A percentile compares a stretch with the other conserved stretches of the same genome.
These are phyloP conservation scores for Ypsolopha scabrella DNA, from an alignment of 2,888 invertebrate genomes.

Conservation along the genomic window DNA sequence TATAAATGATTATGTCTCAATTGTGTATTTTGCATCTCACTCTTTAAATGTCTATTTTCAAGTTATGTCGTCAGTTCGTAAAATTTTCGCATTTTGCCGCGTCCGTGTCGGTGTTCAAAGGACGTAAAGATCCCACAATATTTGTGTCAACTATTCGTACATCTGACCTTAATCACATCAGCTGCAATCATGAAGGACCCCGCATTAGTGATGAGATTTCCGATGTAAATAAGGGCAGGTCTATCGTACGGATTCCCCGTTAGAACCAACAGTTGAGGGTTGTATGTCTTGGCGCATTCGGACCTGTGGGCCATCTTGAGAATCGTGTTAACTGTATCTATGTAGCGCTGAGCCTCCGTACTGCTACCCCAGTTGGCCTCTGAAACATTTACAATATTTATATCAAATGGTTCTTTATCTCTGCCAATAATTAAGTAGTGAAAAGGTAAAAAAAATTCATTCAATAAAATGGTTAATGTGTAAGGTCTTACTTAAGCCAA, in stretches of 20 bases:
- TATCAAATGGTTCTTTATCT: too few species aligned
- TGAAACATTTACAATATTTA: too few species aligned
- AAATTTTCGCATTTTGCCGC: too few species aligned
- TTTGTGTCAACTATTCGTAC: too few species aligned
- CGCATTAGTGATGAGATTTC: slow-evolving; percentile 90
- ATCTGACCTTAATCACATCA: too few species aligned
- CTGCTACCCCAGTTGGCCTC: slow-evolving; percentile 99
- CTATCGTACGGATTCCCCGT: slow-evolving; percentile 86
- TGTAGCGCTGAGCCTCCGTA: slow-evolving; percentile 96
- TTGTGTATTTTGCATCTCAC: too few species aligned
- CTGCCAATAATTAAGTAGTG: not conserved
- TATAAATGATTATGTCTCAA: too few species aligned
- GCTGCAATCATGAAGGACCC: slow-evolving; percentile 92
- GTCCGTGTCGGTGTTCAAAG: too few species aligned
- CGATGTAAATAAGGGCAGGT: slow-evolving; percentile 92
- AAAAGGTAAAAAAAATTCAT: not conserved
- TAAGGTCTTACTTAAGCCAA: slow-evolving; percentile 12
- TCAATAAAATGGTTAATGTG: not conserved
- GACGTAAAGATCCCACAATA: too few species aligned
- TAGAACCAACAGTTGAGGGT: slow-evolving; percentile 90
- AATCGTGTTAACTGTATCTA: slow-evolving; percentile 88
- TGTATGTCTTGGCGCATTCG: slow-evolving; percentile 98
- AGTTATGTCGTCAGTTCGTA: too few species aligned
- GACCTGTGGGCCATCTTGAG: slow-evolving; percentile 85
- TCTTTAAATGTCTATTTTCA: too few species aligned